Evolutionary conservation across 1,140 invertebrate genomes (phyloP).

Genomic region (Zeugodacus cucurbitae): DNA sequence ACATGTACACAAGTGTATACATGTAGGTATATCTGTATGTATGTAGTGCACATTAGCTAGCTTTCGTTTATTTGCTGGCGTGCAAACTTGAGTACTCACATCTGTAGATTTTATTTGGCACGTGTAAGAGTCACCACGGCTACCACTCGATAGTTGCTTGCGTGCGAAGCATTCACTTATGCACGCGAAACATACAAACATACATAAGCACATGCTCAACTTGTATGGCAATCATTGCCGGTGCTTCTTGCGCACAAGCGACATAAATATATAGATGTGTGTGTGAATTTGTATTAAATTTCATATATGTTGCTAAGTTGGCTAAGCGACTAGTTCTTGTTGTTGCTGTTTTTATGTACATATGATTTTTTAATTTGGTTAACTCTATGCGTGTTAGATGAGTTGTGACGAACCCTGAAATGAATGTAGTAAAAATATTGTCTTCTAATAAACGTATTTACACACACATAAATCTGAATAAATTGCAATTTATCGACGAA

Average conservation of each 20-base stretch:
- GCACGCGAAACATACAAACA: background rate
- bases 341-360: background rate
- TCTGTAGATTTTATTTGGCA: conserved; percentile 15
- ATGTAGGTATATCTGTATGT: no score
- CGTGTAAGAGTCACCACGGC: conserved; percentile 1
- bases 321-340: no score
- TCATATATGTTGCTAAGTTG: background rate
- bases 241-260: background rate
- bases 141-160: background rate
- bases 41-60: background rate
- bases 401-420: background rate
- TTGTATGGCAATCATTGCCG: background rate
- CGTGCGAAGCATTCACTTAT: background rate
- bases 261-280: background rate
- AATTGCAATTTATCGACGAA: no score
- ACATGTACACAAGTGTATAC: background rate
- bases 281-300: background rate
- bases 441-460: no score
- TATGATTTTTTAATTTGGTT: background rate
- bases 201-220: background rate
- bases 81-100: background rate
- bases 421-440: background rate
- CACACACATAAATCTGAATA: no score
- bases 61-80: background rate
- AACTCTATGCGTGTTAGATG: background rate